Evolutionary conservation across 2,888 invertebrate genomes (phyloP).

Genomic region (Scaptomyza polygonia): DNA sequence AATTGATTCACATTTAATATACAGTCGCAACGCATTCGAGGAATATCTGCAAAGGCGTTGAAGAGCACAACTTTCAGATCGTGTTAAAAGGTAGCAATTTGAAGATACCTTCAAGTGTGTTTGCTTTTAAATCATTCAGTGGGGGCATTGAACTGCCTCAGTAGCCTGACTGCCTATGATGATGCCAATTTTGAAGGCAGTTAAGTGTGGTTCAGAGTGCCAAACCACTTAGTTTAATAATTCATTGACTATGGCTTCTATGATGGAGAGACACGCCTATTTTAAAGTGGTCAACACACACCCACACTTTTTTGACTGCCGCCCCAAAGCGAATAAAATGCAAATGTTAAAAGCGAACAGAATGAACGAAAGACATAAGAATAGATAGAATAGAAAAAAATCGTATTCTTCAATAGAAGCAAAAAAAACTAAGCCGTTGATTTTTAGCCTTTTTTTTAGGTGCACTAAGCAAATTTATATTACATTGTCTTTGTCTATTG

Average conservation of each 20-base stretch:
- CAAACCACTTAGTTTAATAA: conserved; percentile 41
- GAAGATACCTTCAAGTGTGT: conserved; percentile 32
- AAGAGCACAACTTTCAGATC: conserved; percentile 21
- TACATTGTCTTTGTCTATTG: conserved; percentile 14
- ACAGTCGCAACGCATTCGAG: conserved; percentile 11
- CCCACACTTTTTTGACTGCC: conserved; percentile 20
- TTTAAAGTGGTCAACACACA: conserved; percentile 53
- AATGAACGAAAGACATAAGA: conserved; percentile 34
- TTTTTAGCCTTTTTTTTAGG: conserved; percentile 47
- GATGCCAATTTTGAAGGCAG: conserved; percentile 49
- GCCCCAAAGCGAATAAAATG: conserved; percentile 27
- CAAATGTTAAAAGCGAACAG: conserved; percentile 27
- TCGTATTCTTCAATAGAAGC: conserved; percentile 58
- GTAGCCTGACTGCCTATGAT: conserved; percentile 8
- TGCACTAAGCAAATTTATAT: conserved; percentile 16
- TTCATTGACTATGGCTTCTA: conserved; percentile 35
- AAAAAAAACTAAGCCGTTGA: conserved; percentile 57
- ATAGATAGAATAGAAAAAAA: conserved; percentile 17
- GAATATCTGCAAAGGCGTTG: conserved; percentile 22
- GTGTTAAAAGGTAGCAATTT: conserved; percentile 5
- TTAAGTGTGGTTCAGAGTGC: conserved; percentile 28
- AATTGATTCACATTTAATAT: conserved; percentile 39
- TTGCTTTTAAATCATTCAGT: conserved; percentile 34
- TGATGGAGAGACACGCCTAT: conserved; percentile 35
- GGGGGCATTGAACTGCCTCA: conserved; percentile 45